Evolutionary conservation across 2,113 vertebrate genomes (phyloP).

Genomic region (Arothron firmamentum): DNA sequence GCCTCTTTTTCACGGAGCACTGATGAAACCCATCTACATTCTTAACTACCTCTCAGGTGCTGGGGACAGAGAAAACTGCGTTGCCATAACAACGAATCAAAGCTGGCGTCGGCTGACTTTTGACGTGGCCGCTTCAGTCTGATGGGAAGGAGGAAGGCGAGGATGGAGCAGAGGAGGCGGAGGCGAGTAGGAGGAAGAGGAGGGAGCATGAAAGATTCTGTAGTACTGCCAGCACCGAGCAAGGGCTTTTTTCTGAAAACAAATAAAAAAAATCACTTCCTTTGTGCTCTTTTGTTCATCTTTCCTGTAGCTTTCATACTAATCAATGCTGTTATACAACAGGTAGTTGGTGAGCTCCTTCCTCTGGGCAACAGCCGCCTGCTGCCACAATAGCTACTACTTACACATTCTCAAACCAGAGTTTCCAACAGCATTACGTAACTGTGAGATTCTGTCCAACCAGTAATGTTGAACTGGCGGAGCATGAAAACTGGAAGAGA

Average conservation of each 20-base stretch:
- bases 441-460: conserved; percentile 33
- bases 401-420: conserved; percentile 31
- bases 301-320: conserved; percentile 52
- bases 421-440: conserved; percentile 50
- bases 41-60: conserved; percentile 50
- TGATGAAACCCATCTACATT: conserved; percentile 63
- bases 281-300: conserved; percentile 41
- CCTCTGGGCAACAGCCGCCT: conserved; percentile 38
- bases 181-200: conserved; percentile 27
- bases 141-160: conserved; percentile 20
- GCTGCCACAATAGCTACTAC: conserved; percentile 31
- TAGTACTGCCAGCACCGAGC: conserved; percentile 21
- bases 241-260: conserved; percentile 18
- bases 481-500: conserved; percentile 21
- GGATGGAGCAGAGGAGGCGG: conserved; percentile 10
- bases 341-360: conserved; percentile 39
- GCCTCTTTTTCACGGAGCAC: conserved; percentile 41
- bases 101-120: conserved; percentile 48
- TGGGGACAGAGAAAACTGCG: conserved; percentile 36
- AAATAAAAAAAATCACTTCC: conserved; percentile 32
- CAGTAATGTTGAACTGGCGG: conserved; percentile 37
- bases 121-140: conserved; percentile 28
- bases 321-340: conserved; percentile 70
- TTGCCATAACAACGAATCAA: conserved; percentile 65
- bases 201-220: conserved; percentile 31